Evolutionary conservation across 1,140 invertebrate species (phyloP), one percentile per base, ranked within the genome.

Genomic region (Vanessa tameamea): DNA sequence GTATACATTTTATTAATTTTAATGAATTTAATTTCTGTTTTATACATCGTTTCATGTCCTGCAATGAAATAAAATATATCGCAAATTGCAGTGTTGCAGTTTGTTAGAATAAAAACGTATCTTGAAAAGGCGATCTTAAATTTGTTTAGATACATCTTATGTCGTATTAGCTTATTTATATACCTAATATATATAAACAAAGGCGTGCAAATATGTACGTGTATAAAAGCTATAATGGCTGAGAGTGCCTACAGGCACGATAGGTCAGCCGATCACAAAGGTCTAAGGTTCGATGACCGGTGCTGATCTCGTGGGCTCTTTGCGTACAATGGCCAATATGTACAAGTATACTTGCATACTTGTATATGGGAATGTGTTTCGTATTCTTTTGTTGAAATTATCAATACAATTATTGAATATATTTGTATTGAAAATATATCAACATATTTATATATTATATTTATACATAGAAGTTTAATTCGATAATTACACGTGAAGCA

Each of bases 251-350:
- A 37, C 23, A 61, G 66, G 53, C 66, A 57, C 66, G 66, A 69
- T 69, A 69, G 66, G 66, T 69, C 66, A 69, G 16, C 51, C 65
- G 37, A 69, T 69, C 37, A 53, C 53, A 69, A 23, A 69, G 66
- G 43, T 59, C 57, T n/a, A 16, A 47, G 51, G 66, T 53, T 69
- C 66, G 53, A 59, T 69, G 66, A 69, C 53, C 66, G 51, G 2
- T 31, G 53, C 53, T 68, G 66, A n/a, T 68, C 65, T 69, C 50
- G 53, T 57, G 31, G 55, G 50, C 53, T 43, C 53, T 57, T 69
- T 57, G 57, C 57, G 57, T 61, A 26, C 66, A 57, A 47, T 69
- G 57, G 20, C 16, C 1, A 59, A 15, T 55, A 48, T 26, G 13
- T 50, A 50, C 16, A 50, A 6, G 47, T 61, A 15, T 31, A 59